Evolutionary conservation across 2,888 invertebrate species (phyloP), one percentile per base, ranked within the genome.

Genomic region (Incurvaria masculella): DNA sequence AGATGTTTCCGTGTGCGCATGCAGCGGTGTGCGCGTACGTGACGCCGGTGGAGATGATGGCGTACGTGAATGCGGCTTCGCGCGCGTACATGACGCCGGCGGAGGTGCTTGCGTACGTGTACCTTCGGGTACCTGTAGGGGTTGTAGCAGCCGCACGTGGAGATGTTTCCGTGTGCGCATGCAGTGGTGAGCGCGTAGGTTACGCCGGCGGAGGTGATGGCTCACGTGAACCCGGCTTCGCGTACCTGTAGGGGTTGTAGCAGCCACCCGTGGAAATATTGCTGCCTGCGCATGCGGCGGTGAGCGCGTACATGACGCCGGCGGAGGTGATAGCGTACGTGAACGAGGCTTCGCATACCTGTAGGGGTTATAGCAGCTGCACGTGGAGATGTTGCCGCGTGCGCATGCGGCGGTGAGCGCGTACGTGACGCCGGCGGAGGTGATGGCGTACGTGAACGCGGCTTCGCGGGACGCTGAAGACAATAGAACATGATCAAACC

Each of bases 51-150:
- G 94, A 91, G 52, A 91, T 89, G 62, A 97, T 88, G 47, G 97
- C 96, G 72, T 97, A 95, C 2, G 92, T 91, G 73, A 90, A 96
- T 41, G 96, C 96, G 3, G 96, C 94, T 69, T 97, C 97, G n/a
- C n/a, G n/a, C n/a, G n/a, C n/a, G n/a, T n/a, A n/a, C n/a, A n/a
- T n/a, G n/a, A n/a, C n/a, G n/a, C n/a, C n/a, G n/a, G n/a, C n/a
- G n/a, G n/a, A n/a, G n/a, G n/a, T n/a, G n/a, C n/a, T n/a, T n/a
- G n/a, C n/a, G n/a, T n/a, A n/a, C n/a, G n/a, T n/a, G n/a, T n/a
- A n/a, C n/a, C n/a, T n/a, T n/a, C n/a, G n/a, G n/a, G n/a, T n/a
- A 63, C 68, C 69, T 68, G 57, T 75, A 68, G 39, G 70, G 64
- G 40, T 65, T 57, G 55, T 79, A 87, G 66, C 94, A 94, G 56